Base-by-base conservation (phyloP, 2,888 invertebrate genomes). In the Agrypnus murinus region DNA sequence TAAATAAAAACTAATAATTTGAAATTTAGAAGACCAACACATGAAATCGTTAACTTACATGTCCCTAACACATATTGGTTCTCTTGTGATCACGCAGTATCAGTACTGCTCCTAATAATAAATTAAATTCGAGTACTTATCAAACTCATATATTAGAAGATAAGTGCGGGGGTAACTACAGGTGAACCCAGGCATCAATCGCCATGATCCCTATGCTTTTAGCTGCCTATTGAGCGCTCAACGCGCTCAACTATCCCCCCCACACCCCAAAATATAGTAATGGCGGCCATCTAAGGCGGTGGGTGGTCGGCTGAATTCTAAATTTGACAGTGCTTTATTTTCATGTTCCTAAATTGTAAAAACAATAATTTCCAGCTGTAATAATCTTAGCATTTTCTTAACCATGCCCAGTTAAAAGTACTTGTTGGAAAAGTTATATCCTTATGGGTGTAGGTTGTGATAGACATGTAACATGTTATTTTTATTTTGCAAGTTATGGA, bases 241-340 rank as follows among this genome's bases (percentile, higher is more conserved):
- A 66, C 59, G 46, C 69, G 63, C 62, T 72, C 55, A 68, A 62
- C 53, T 48, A 45, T 69, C 71, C 70, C 74, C 72, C 72, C 73
- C 68, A 63, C 71, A 69, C 73, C 69, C 72, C 71, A 58, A 70
- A 75, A 73, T 73, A 74, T 74, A 78, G 80, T 83, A 84, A 85
- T 84, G 85, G 84, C 84, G 84, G 82, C 82, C 81, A 79, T 78
- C 79, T 83, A 80, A 83, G 83, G 82, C 82, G 83, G 84, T 84
- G 84, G 84, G 84, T 83, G 84, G 83, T 84, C 82, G 80, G 78
- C 76, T 79, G 81, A 81, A 81, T 81, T 81, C 79, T 81, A 79
- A 81, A 81, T 80, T 81, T 81, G 80, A 82, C 80, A 79, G 81
- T 81, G 82, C 78, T 80, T 79, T 80, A 79, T 81, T 81, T 81